These are phyloP conservation scores for Zaprionus tsacasi DNA, from an alignment of 1,140 invertebrate species.

Conservation along the genomic window DNA sequence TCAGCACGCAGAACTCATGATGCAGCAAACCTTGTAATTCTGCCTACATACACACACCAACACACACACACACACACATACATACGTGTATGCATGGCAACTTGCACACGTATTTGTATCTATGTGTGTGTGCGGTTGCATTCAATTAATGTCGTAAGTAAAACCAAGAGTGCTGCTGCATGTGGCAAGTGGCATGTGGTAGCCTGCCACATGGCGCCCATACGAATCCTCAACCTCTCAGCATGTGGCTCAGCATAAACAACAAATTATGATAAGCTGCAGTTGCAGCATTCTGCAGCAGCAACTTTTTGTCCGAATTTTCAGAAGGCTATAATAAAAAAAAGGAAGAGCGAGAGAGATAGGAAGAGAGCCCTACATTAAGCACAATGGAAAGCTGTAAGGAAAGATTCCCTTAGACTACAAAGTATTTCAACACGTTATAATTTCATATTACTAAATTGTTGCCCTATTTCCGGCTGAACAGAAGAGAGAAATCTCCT, in stretches of 20 bases:
- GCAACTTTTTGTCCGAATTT: background rate
- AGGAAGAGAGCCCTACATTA: background rate
- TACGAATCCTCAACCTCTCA: background rate
- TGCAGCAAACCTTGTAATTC: slow-evolving; percentile 30
- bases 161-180: slow-evolving; percentile 21
- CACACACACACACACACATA: slow-evolving; percentile 1
- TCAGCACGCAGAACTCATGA: slow-evolving; percentile 25
- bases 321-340: background rate
- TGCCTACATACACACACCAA: slow-evolving; percentile 1
- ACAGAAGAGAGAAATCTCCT: background rate
- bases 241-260: slow-evolving; percentile 21
- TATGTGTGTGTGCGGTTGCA: slow-evolving; percentile 11
- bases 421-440: background rate
- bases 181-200: slow-evolving; percentile 19
- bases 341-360: background rate
- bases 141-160: slow-evolving; percentile 35
- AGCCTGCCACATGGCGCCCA: background rate
- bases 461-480: background rate
- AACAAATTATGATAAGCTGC: slow-evolving; percentile 25
- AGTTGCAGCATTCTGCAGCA: background rate
- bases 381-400: background rate
- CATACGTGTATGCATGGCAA: too few species aligned
- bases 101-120: background rate
- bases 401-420: background rate
- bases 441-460: slow-evolving; percentile 1